Evolutionary conservation across 2,797 vertebrate species (phyloP), one percentile per base, ranked within the genome.

Genomic region (Fistularia commersonii): DNA sequence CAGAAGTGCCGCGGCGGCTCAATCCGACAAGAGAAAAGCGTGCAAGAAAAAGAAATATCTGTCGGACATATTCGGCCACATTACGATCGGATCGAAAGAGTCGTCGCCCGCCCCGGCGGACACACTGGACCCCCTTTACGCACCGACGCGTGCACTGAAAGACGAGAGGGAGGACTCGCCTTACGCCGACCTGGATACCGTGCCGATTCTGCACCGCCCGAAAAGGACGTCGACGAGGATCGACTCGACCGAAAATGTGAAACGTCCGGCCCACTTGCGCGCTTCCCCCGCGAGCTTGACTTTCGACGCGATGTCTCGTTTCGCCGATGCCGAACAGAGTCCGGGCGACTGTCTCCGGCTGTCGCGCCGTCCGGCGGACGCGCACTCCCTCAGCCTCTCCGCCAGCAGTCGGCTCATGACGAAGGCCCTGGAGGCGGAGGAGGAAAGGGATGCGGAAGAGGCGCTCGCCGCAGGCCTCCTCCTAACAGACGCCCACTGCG

Each of bases 381-480:
- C 82, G 78, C 80, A 83, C 71, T 87, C 82, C 5, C 56, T 60
- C 15, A 69, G 54, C 61, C 80, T 90, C 40, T 82, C 88, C 13
- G 90, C 88, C 42, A 89, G 86, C 61, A 86, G 79, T 23, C 70
- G 76, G 8, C 78, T 91, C 39, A 90, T 90, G 68, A 87, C 85
- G 0, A 80, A 82, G 52, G 89, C 90, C 44, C 69, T 90, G 13
- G 86, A 83, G 38, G 79, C 80, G 3, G 83, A 78, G 48, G 87
- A 87, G 36, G 77, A 87, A 33, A 64, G 67, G 0, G 74, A 87
- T 46, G 57, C 80, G 40, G 84, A 72, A 56, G 81, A 85, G 46
- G 58, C 60, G 13, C 67, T 70, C 60, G 51, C 64, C 10, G 10
- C 59, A 14, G 72, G 72, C 61, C 77, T 60, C 51, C 64, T 48